Base-by-base conservation (phyloP, 2,113 vertebrate genomes). In the Ranitomeya imitator region DNA sequence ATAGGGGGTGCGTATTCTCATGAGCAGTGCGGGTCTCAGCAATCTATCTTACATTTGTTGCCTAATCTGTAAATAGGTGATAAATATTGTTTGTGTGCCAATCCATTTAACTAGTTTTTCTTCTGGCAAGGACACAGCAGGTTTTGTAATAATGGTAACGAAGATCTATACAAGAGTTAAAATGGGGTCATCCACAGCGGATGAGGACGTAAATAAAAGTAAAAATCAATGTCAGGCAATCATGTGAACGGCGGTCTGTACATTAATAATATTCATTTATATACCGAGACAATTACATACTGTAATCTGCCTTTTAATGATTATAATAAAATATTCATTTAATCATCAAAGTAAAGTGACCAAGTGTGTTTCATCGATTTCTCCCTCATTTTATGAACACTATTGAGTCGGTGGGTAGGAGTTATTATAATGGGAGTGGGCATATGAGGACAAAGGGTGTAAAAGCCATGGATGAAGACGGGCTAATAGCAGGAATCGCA, bases 241-340 rank as follows among this genome's bases (percentile, higher is more conserved):
- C 37, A 78, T 76, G 77, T 60, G 74, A 85, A 79, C 19, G 61
- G 51, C 31, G 74, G 81, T 45, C 78, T 69, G 26, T 69, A 81
- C 57, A 79, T 85, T 67, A 89, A 85, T 85, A 85, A 89, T 89
- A 86, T 86, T 71, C 8, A 73, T 85, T 74, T 65, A 63, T 78
- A 81, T 51, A 83, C 51, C 79, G 73, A 89, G 79, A 89, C 87
- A 69, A 89, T 89, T 79, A 89, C 61, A 69, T 71, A 69, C 59
- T 69, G 87, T 89, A 89, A 89, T 85, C 65, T 69, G 59, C 60
- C 87, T 84, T 85, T 79, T 85, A 89, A 85, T 84, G 87, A 88
- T 84, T 85, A 78, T 57, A 85, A 89, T 89, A 78, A 89, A 89
- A 89, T 89, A 89, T 84, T 85, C 57, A 84, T 84, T 89, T 67